Evolutionary conservation across 2,888 invertebrate species (phyloP), one percentile per base, ranked within the genome.

Genomic region (Drosophila ustulata): DNA sequence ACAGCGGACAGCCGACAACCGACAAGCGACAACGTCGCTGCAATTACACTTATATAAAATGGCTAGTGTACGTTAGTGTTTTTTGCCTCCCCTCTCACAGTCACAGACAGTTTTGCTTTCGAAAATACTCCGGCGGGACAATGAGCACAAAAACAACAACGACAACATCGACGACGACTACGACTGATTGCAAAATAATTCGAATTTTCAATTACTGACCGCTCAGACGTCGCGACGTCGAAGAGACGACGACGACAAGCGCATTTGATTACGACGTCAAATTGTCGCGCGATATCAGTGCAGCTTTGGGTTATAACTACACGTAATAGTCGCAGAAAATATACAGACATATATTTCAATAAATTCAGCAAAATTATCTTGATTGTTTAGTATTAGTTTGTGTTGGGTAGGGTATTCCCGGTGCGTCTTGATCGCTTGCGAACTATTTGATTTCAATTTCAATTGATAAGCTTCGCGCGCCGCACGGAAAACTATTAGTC

Each of bases 161-260:
- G 11, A 39, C 51, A 7, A 51, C 34, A 13, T 26, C 50, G 6
- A 51, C 47, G 28, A 45, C 65, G 37, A 37, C 68, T 59, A 34
- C 61, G 63, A 66, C 75, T 80, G 84, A 88, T 85, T 88, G 82
- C 88, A 79, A 82, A 85, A 83, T 75, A 81, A 85, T 85, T 85
- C 87, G 68, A 78, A 82, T 82, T 83, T 85, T 87, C 87, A 84
- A 82, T 80, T 87, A 76, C 78, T 74, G 66, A 39, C 66, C 73
- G 75, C 76, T 80, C 82, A 90, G 90, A 89, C 89, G 89, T 65
- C 87, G 82, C 80, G 89, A 78, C 89, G 89, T 75, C 87, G 67
- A 51, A 58, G n/a, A 26, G 45, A 37, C 59, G 53, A 67, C 55
- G 57, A 67, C 53, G 67, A 75, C 47, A 79, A 37, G n/a, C 37